Base-by-base conservation (phyloP, 2,888 invertebrate genomes). In the Thereva unica region DNA sequence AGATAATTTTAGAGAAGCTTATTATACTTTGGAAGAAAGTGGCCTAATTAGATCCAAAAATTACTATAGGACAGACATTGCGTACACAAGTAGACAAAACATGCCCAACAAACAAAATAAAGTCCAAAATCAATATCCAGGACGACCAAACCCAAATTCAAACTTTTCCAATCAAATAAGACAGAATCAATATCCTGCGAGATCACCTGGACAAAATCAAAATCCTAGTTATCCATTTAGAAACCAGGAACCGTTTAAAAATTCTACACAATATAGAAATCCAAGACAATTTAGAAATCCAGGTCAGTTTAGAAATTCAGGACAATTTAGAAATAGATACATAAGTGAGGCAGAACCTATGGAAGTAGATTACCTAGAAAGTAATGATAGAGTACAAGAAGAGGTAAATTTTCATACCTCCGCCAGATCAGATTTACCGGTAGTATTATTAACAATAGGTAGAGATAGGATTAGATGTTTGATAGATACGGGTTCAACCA, bases 21-120 rank as follows among this genome's bases (percentile, higher is more conserved):
- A 66, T 67, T 68, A 68, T 55, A 61, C 67, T 47, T 56, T 71
- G 41, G 66, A 70, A 64, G 67, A 68, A 45, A 69, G 67, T 12
- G 71, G 71, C 7, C 56, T 67, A 40, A 54, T 70, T 45, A 59
- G 56, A 61, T 35, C 56, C 47, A 53, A 56, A n/a, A n/a, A n/a
- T n/a, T n/a, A n/a, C n/a, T n/a, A n/a, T n/a, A n/a, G n/a, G n/a
- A n/a, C n/a, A n/a, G n/a, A n/a, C n/a, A n/a, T n/a, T n/a, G n/a
- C n/a, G n/a, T n/a, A n/a, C n/a, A n/a, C n/a, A n/a, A n/a, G n/a
- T n/a, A n/a, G n/a, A n/a, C n/a, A n/a, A n/a, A n/a, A n/a, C n/a
- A n/a, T 42, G 45, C 50, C 52, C 12, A 40, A 5, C 8, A 10
- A 55, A 40, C 55, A 41, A n/a, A 5, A 23, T 34, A 35, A 5